Evolutionary conservation across 2,797 vertebrate species (phyloP).

Genomic region (Acridotheres tristis): DNA sequence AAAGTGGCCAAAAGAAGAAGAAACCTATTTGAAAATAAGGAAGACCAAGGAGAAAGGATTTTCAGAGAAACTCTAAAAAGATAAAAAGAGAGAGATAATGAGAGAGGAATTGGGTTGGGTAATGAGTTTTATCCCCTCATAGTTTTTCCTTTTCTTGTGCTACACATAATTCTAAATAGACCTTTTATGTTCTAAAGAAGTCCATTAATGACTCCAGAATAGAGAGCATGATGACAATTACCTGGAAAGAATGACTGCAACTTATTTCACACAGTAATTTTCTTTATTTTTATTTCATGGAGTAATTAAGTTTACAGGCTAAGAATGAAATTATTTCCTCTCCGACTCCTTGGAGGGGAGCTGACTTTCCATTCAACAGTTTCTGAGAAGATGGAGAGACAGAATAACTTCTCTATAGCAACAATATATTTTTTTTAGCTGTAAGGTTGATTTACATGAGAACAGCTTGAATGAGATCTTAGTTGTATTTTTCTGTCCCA

Average conservation of each 20-base stretch:
- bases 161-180: constrained; percentile 19
- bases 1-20: not conserved
- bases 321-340: not conserved
- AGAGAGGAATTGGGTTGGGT: not conserved
- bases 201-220: not conserved
- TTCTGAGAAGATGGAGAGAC: not conserved
- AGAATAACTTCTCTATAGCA: not conserved
- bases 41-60: not conserved
- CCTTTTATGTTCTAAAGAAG: not conserved
- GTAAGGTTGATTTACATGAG: not conserved
- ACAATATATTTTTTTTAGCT: not conserved
- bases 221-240: not conserved
- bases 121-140: not conserved
- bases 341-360: not conserved
- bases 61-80: not conserved
- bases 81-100: not conserved
- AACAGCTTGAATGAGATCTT: not conserved
- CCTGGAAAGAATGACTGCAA: not conserved
- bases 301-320: not conserved
- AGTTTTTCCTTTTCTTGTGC: constrained; percentile 43
- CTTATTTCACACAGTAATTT: not conserved
- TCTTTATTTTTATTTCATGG: not conserved
- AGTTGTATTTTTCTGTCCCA: not conserved
- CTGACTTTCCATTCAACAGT: not conserved
- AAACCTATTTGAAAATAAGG: not conserved